These are phyloP conservation scores for Leptinotarsa peninsularis DNA, from an alignment of 2,888 invertebrate species.

Conservation along the genomic window DNA sequence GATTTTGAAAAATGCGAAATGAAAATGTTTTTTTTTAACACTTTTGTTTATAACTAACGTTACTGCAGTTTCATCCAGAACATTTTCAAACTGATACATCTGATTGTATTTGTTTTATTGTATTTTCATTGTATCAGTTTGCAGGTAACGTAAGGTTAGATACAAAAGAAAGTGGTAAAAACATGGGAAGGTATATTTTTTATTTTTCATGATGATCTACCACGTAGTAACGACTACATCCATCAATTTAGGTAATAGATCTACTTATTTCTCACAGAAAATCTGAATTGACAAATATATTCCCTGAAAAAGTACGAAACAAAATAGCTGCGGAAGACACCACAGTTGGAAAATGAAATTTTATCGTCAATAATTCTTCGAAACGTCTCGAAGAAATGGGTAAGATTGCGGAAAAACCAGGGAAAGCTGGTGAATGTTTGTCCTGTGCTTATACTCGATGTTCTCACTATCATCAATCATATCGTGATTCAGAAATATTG, in stretches of 20 bases:
- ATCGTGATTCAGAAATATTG: conserved; percentile 35
- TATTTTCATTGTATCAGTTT: no score
- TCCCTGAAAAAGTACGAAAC: neutral
- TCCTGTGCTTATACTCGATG: conserved; percentile 32
- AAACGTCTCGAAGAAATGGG: conserved; percentile 29
- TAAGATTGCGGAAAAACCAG: conserved; percentile 5
- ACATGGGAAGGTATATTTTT: no score
- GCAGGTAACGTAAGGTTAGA: no score
- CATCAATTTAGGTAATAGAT: neutral
- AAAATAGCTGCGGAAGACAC: neutral
- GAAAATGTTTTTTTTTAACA: no score
- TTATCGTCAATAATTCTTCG: conserved; percentile 33
- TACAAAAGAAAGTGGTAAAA: no score
- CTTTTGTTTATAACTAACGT: no score
- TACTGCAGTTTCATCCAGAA: no score
- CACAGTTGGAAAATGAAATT: neutral
- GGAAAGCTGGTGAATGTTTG: conserved; percentile 36
- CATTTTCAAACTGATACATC: no score
- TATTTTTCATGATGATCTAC: no score
- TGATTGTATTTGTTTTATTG: no score
- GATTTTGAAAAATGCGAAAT: no score
- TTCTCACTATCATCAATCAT: conserved; percentile 40
- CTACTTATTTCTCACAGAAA: neutral
- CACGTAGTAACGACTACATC: no score
- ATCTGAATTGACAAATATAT: neutral